Conservation (phyloP, 2,888 invertebrate genomes). For the Andrena chrysosceles region DNA sequence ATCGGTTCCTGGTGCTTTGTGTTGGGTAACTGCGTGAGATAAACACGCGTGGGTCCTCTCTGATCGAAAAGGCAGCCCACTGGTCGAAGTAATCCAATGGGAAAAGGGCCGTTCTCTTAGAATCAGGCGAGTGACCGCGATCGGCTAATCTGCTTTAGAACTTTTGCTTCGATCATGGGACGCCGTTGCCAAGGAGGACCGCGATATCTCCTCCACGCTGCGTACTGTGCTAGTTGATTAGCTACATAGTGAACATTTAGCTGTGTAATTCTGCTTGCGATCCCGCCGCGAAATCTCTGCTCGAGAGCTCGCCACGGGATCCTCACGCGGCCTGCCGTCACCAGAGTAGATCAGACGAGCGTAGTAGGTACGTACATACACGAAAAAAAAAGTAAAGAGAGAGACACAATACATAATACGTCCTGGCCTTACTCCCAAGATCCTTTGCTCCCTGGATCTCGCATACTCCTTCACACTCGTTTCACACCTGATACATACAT, state of each 20-base stretch:
- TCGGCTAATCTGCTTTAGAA: not conserved
- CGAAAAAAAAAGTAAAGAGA: constrained; percentile 63
- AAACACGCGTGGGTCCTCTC: constrained; percentile 36
- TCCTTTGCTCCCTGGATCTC: constrained; percentile 23
- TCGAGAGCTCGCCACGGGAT: constrained; percentile 66
- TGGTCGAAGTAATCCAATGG: constrained; percentile 16
- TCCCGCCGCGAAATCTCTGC: constrained; percentile 56
- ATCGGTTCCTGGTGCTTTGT: constrained; percentile 45
- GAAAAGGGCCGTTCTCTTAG: not conserved
- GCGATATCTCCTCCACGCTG: constrained; percentile 53
- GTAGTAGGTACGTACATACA: constrained; percentile 77
- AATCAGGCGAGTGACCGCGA: not conserved
- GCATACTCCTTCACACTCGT: constrained; percentile 6
- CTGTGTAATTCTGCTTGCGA: constrained; percentile 67
- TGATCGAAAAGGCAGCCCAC: constrained; percentile 5
- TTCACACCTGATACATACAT: constrained; percentile 61
- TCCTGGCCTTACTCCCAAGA: constrained; percentile 27
- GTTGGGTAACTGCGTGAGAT: constrained; percentile 48
- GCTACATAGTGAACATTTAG: constrained; percentile 58
- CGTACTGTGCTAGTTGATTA: constrained; percentile 65
- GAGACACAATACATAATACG: constrained; percentile 65
- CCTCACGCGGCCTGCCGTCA: constrained; percentile 75
- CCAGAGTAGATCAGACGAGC: constrained; percentile 77
- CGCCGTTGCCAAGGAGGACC: constrained; percentile 22
- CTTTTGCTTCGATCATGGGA: constrained; percentile 36